phyloP scores from a whole-genome alignment of 2,113 vertebrate genomes.

The Vidua macroura region DNA sequence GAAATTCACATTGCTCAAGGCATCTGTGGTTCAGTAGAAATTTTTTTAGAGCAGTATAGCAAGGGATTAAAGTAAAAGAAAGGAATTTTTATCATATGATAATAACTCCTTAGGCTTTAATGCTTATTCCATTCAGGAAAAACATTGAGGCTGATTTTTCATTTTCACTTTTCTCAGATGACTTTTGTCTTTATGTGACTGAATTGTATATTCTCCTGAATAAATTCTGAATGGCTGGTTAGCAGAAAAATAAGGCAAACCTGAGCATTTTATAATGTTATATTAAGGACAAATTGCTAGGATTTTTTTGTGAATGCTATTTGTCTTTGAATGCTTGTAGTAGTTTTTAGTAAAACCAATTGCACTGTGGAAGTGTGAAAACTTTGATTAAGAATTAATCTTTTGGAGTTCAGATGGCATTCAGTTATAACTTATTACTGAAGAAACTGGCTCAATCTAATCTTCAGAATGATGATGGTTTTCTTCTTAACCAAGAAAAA shows the following conservation, averaged over 20 bases:
- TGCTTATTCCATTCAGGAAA: not conserved
- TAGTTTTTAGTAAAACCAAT: not conserved
- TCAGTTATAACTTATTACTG: not conserved
- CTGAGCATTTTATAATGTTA: not conserved
- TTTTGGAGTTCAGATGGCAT: not conserved
- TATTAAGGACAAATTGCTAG: not conserved
- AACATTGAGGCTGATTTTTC: not conserved
- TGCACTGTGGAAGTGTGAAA: not conserved
- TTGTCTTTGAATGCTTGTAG: not conserved
- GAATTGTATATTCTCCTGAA: not conserved
- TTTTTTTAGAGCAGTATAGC: not conserved
- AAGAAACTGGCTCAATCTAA: not conserved
- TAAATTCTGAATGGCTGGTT: not conserved
- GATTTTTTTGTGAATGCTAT: not conserved
- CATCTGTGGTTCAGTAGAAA: not conserved
- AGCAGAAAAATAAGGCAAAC: not conserved
- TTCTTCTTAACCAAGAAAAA: not conserved
- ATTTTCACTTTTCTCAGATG: not conserved
- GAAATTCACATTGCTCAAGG: constrained; percentile 22
- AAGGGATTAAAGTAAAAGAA: not conserved
- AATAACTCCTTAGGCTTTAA: not conserved
- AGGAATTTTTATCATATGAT: not conserved
- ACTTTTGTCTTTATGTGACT: not conserved
- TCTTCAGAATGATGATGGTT: not conserved
- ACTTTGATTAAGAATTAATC: constrained; percentile 38